Conservation (phyloP, 2,888 invertebrate species). For the Xestia rhomboidea region DNA sequence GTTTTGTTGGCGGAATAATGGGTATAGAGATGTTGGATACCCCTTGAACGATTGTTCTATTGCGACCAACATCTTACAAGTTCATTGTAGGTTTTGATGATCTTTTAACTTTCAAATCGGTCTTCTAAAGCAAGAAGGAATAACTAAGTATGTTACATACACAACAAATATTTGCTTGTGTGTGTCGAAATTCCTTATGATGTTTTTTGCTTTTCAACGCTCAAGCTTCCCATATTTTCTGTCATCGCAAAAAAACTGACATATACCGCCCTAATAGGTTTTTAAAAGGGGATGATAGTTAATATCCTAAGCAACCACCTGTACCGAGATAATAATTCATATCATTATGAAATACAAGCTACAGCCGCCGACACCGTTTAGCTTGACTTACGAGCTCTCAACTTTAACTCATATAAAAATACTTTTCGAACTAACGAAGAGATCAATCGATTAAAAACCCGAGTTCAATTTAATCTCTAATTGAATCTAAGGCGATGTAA, state of each 20-base stretch:
- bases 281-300: conserved; percentile 7
- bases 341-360: conserved; percentile 27
- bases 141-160: not conserved
- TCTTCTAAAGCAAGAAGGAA: not conserved
- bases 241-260: conserved; percentile 1
- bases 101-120: not conserved
- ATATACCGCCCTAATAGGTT: conserved; percentile 19
- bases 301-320: conserved; percentile 28
- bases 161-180: not conserved
- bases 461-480: conserved; percentile 63
- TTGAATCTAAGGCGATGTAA: conserved; percentile 64
- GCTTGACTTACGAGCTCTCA: conserved; percentile 33
- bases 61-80: not conserved
- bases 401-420: conserved; percentile 48
- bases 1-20: conserved; percentile 63
- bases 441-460: conserved; percentile 50
- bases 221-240: not conserved
- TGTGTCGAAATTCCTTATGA: not conserved
- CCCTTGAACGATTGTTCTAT: not conserved
- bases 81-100: not conserved
- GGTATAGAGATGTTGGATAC: conserved; percentile 52
- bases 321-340: conserved; percentile 42
- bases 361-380: conserved; percentile 24
- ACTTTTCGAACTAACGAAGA: conserved; percentile 60
- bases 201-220: conserved; percentile 10